Evolutionary conservation across 2,888 invertebrate genomes (phyloP), one percentile per base, ranked within the genome.

Genomic region (Limenitis arthemis): DNA sequence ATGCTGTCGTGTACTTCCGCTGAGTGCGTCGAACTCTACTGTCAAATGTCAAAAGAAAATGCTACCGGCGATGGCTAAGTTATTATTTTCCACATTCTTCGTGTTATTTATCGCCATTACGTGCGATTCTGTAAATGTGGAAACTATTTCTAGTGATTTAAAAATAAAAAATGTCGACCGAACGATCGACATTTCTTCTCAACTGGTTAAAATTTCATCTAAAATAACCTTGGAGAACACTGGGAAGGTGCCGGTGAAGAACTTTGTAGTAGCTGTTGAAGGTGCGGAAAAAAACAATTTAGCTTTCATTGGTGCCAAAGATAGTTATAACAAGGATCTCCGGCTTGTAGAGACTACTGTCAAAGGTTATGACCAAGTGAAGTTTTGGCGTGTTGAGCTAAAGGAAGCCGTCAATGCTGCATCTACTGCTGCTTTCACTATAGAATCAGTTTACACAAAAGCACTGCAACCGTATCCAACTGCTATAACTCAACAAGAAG

Each of bases 401-500:
- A 90, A 88, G 62, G 90, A 91, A 42, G 73, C 87, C 0, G 65
- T 92, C 5, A 86, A 86, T 36, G 79, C 88, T 5, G 90, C 90
- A 4, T 87, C 90, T 36, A 86, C 90, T 0, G 78, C 88, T 4
- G 75, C 86, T 7, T 72, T 94, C 28, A 87, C 88, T 34, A 80
- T 95, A 0, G 95, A 97, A 69, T 87, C 90, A 7, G 90, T 95
- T 0, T 91, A 91, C 46, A 92, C 93, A 0, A 93, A 95, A 70
- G 88, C 91, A 11, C 83, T 98, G 31, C 74, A 83, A 32, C 96
- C 99, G 0, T 94, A 94, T 79, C 99, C 99, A 1, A 91, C 91
- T 8, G 90, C 93, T 63, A 97, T 99, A 55, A 89, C 91, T 0
- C 99, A 99, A 75, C 92, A 94, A 57, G 99, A 99, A 68, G 95